Evolutionary conservation across 2,797 vertebrate genomes (phyloP).

Genomic region (Ctenochaetus hawaiiensis): DNA sequence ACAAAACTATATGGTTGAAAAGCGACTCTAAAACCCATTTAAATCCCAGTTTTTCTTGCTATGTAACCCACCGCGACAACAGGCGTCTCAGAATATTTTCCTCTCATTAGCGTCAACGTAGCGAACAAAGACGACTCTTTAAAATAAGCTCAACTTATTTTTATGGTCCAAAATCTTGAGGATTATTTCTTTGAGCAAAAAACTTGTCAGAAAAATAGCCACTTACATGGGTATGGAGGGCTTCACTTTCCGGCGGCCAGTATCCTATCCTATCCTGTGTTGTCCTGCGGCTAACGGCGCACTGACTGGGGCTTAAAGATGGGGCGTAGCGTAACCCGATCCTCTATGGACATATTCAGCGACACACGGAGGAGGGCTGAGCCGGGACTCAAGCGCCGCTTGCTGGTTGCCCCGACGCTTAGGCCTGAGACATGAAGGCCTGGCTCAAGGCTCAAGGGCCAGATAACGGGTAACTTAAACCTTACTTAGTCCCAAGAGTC

Average conservation of each 20-base stretch:
- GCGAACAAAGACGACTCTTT: slow-evolving; percentile 41
- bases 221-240: slow-evolving; percentile 77
- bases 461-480: too few species aligned
- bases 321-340: slow-evolving; percentile 85
- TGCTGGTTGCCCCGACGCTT: slow-evolving; percentile 72
- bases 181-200: background rate
- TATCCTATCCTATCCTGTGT: slow-evolving; percentile 47
- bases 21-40: background rate
- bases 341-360: slow-evolving; percentile 74
- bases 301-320: slow-evolving; percentile 80
- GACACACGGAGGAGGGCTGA: slow-evolving; percentile 30
- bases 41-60: background rate
- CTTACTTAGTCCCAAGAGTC: too few species aligned
- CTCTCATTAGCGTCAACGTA: slow-evolving; percentile 47
- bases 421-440: too few species aligned
- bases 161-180: rapidly evolving
- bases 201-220: background rate
- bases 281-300: slow-evolving; percentile 80
- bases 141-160: background rate
- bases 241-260: slow-evolving; percentile 30
- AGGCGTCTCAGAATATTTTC: slow-evolving; percentile 24
- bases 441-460: too few species aligned
- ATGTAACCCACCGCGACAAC: slow-evolving; percentile 25
- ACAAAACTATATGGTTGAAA: rapidly evolving
- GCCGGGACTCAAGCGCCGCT: slow-evolving; percentile 80